phyloP scores from a whole-genome alignment of 2,888 invertebrate species.

The Drosophila suboccidentalis region DNA sequence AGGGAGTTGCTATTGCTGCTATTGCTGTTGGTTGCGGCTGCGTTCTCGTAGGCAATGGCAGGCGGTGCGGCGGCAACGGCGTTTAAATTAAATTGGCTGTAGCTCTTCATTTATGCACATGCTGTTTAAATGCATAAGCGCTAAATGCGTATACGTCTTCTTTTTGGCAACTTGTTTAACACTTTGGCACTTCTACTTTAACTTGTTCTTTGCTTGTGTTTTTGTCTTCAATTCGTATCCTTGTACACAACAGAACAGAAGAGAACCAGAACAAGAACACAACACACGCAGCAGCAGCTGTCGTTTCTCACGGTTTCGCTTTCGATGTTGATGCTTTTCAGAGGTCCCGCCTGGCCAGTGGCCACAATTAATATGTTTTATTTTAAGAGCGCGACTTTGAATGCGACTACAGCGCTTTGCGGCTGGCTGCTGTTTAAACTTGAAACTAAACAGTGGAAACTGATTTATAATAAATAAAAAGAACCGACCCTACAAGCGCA shows the following conservation, averaged over 20 bases:
- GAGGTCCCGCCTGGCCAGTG: conserved; percentile 36
- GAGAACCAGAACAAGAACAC: conserved; percentile 21
- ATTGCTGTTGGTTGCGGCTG: conserved; percentile 62
- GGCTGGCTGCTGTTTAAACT: conserved; percentile 71
- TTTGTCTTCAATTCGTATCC: conserved; percentile 52
- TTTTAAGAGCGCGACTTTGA: conserved; percentile 38
- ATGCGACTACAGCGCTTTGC: conserved; percentile 63
- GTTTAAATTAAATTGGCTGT: conserved; percentile 79
- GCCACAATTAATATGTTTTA: conserved; percentile 36
- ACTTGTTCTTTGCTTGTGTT: conserved; percentile 42
- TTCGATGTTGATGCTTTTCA: conserved; percentile 64
- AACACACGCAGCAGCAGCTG: conserved; percentile 75
- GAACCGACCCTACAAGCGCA: conserved; percentile 64
- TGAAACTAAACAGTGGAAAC: conserved; percentile 64
- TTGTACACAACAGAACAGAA: conserved; percentile 52
- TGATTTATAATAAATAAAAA: conserved; percentile 79
- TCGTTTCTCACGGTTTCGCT: conserved; percentile 79
- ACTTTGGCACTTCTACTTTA: conserved; percentile 69
- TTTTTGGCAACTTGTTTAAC: conserved; percentile 73
- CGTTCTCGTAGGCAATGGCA: conserved; percentile 73
- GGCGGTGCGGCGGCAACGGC: conserved; percentile 68
- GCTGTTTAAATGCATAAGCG: conserved; percentile 50
- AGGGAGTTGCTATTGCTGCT: conserved; percentile 55
- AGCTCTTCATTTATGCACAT: conserved; percentile 83
- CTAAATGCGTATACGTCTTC: conserved; percentile 24